phyloP scores from a whole-genome alignment of 1,140 invertebrate species.

The Agraylea sexmaculata region DNA sequence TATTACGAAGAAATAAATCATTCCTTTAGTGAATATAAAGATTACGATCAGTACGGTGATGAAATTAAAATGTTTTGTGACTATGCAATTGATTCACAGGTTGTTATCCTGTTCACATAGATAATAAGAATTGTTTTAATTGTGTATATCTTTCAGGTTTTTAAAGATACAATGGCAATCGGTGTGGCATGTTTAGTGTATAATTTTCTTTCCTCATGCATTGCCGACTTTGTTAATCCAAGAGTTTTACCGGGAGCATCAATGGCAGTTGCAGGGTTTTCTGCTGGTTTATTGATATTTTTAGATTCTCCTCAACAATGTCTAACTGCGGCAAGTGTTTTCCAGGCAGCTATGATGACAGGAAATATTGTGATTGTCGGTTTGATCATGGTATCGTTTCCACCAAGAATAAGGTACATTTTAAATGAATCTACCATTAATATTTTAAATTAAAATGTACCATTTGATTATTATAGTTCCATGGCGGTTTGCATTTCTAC shows the following conservation, averaged over 20 bases:
- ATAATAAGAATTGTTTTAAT: background rate
- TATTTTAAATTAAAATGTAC: conserved; percentile 3
- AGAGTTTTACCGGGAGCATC: conserved; percentile 31
- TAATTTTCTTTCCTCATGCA: conserved; percentile 31
- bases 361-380: conserved; percentile 44
- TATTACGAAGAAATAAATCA: too few relatives aligned
- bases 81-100: conserved; percentile 12
- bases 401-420: conserved; percentile 33
- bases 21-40: too few relatives aligned
- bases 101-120: background rate
- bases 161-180: conserved; percentile 38
- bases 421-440: conserved; percentile 3
- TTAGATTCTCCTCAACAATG: conserved; percentile 37
- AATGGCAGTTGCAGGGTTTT: conserved; percentile 37
- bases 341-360: conserved; percentile 42
- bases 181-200: conserved; percentile 35
- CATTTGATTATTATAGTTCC: conserved; percentile 24
- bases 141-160: conserved; percentile 24
- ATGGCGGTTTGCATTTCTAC: conserved; percentile 41
- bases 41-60: too few relatives aligned
- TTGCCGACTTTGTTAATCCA: conserved; percentile 25
- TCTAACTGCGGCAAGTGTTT: conserved; percentile 40
- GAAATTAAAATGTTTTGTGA: conserved; percentile 9
- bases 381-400: conserved; percentile 44
- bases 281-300: conserved; percentile 38